Conservation (phyloP, 2,888 invertebrate genomes). For the Arctia plantaginis region DNA sequence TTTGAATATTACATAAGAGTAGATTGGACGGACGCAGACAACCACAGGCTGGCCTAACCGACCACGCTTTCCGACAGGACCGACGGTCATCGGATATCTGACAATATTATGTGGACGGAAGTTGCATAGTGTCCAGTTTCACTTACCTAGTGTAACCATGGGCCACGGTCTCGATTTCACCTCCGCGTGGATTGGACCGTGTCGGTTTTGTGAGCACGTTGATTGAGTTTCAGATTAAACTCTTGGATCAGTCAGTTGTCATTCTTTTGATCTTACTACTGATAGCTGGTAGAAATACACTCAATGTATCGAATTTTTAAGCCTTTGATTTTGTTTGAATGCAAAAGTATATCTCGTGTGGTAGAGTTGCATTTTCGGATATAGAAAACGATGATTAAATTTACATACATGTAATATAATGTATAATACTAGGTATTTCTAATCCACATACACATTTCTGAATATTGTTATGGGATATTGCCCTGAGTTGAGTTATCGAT, state of each 20-base stretch:
- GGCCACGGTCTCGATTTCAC: slow-evolving; percentile 77
- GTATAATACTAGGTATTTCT: neutral
- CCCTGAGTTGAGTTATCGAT: neutral
- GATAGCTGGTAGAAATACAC: slow-evolving; percentile 26
- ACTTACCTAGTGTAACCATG: slow-evolving; percentile 70
- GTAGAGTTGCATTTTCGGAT: slow-evolving; percentile 7
- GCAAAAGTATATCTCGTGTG: slow-evolving; percentile 4
- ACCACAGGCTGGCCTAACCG: slow-evolving; percentile 64
- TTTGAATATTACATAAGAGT: slow-evolving; percentile 49
- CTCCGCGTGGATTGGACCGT: slow-evolving; percentile 67
- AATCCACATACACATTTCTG: neutral
- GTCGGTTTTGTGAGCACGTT: slow-evolving; percentile 74
- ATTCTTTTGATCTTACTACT: slow-evolving; percentile 54
- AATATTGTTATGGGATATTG: neutral
- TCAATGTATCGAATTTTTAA: slow-evolving; percentile 33
- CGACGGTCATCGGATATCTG: slow-evolving; percentile 74
- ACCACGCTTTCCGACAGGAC: slow-evolving; percentile 58
- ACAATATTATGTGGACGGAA: slow-evolving; percentile 78
- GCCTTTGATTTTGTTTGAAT: slow-evolving; percentile 22
- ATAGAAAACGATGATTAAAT: neutral
- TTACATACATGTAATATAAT: neutral
- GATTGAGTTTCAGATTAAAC: slow-evolving; percentile 80
- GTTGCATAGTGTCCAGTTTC: slow-evolving; percentile 83
- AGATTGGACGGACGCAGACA: slow-evolving; percentile 64
- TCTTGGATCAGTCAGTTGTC: slow-evolving; percentile 49